Conservation (phyloP, 2,797 vertebrate species). For the Artibeus jamaicensis region DNA sequence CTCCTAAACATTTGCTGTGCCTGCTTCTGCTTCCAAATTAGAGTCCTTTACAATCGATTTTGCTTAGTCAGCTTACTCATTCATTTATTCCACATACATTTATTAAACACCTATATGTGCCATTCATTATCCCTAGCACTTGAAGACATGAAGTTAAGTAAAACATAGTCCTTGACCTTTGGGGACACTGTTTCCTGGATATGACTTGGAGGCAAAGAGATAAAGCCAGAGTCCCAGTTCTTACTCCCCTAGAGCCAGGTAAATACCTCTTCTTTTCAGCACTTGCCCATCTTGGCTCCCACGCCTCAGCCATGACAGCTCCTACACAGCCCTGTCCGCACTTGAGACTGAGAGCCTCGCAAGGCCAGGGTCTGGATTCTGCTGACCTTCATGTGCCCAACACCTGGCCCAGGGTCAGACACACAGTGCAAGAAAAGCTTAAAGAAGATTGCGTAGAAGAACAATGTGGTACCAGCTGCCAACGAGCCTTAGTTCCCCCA, state of each 20-base stretch:
- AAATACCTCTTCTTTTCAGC: not conserved
- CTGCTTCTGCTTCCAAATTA: not conserved
- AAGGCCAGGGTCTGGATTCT: not conserved
- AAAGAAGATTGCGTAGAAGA: not conserved
- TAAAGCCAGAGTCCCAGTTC: not conserved
- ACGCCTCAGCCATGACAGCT: not conserved
- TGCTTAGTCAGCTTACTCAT: not conserved
- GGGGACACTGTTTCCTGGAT: not conserved
- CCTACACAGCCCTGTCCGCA: not conserved
- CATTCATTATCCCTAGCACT: not conserved
- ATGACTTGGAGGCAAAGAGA: not conserved
- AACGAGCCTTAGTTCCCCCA: not conserved
- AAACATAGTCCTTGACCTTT: not conserved
- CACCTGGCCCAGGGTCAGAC: not conserved
- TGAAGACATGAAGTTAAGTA: not conserved
- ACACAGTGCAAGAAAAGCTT: not conserved
- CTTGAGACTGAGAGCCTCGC: not conserved
- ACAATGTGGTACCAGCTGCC: rapidly evolving
- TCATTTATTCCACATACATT: not conserved
- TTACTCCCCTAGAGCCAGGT: not conserved
- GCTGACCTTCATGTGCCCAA: not conserved
- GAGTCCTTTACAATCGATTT: not conserved
- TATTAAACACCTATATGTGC: not conserved
- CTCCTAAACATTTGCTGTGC: not conserved
- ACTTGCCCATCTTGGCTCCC: not conserved